Evolutionary conservation across 2,888 invertebrate genomes (phyloP), one percentile per base, ranked within the genome.

Genomic region (Hoplodrina ambigua): DNA sequence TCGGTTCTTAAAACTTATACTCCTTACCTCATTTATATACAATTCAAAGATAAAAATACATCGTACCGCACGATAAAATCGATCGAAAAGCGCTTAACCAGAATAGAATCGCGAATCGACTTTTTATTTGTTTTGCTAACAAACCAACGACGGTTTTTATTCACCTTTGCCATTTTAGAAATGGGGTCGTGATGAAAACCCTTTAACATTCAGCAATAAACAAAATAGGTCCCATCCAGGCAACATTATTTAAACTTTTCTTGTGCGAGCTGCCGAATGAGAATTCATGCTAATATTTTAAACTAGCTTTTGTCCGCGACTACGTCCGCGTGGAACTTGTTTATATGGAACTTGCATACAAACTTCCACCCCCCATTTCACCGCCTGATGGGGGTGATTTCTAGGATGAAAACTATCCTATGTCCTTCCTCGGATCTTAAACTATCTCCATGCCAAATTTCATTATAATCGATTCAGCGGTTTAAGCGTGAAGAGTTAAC

Each of bases 21-120:
- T 60, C 59, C 41, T 54, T 25, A n/a, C n/a, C n/a, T 33, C 41
- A 52, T 49, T 7, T 6, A 17, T 17, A 17, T 46, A 20, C 44
- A 49, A 3, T 64, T 19, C 17, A n/a, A 62, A 75, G 77, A 80
- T 80, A 80, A 80, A 77, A 77, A 75, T 77, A 78, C 61, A 59
- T 55, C 69, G 33, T n/a, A 49, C 20, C 57, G 33, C 37, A 25
- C 64, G 53, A 69, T 64, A 55, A 58, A 80, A 64, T 68, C 63
- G 80, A 69, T 75, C 20, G 44, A 4, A 50, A 56, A 77, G 20
- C 58, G 75, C 19, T 73, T 54, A 25, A 60, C 80, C 49, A 53
- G 80, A 80, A 75, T 75, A 75, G 77, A 80, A 75, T 49, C 49
- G 58, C 75, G 57, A 74, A 68, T 46, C 57, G 57, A 73, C 25